A percentile compares a stretch with the other conserved stretches of the same genome.
Evolutionary conservation across 1,140 invertebrate genomes (phyloP).

Genomic region (Diprion similis): DNA sequence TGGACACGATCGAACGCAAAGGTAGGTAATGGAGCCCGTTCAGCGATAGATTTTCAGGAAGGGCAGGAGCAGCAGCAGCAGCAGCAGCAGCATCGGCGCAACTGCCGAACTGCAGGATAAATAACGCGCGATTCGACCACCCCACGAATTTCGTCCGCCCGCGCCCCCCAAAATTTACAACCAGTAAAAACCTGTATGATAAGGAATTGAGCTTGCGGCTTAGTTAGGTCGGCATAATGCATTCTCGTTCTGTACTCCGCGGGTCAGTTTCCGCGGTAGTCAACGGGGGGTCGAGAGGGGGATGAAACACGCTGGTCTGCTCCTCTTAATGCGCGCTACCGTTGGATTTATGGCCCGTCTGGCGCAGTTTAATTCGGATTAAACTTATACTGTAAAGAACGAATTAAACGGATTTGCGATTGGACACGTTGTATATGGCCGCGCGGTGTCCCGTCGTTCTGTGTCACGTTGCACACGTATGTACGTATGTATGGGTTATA

Average conservation of each 20-base stretch:
- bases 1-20: slow-evolving; percentile 14
- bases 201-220: too few relatives aligned
- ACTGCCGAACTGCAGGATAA: background rate
- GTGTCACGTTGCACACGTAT: too few relatives aligned
- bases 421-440: slow-evolving; percentile 49
- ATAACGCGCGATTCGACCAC: background rate
- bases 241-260: background rate
- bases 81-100: too few relatives aligned
- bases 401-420: slow-evolving; percentile 58
- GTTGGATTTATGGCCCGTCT: slow-evolving; percentile 52
- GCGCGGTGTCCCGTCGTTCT: background rate
- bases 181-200: background rate
- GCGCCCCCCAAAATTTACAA: background rate
- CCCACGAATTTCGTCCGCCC: background rate
- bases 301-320: slow-evolving; percentile 18
- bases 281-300: background rate
- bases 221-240: too few relatives aligned
- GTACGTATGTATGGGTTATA: background rate
- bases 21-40: slow-evolving; percentile 9
- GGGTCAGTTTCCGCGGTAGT: background rate
- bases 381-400: slow-evolving; percentile 56
- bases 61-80: background rate
- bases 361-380: slow-evolving; percentile 54
- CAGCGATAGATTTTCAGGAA: slow-evolving; percentile 9
- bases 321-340: slow-evolving; percentile 46